These are phyloP conservation scores for Drosophila bunnanda DNA, from an alignment of 2,888 invertebrate species.

Conservation along the genomic window DNA sequence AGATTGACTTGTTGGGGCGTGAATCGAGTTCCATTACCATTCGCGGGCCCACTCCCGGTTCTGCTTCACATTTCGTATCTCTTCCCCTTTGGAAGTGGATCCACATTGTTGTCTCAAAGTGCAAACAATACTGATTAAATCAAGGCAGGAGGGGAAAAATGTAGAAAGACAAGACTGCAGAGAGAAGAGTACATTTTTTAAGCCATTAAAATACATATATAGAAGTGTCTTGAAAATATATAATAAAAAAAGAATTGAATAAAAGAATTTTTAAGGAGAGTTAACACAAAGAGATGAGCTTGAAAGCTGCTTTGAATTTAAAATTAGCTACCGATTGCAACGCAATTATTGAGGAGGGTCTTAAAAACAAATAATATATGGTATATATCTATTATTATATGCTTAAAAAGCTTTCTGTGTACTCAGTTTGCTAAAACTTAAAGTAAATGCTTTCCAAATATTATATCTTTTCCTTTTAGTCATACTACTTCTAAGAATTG, in stretches of 20 bases:
- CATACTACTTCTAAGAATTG: background rate
- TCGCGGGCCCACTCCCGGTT: slow-evolving; percentile 19
- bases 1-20: slow-evolving; percentile 38
- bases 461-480: too few relatives aligned
- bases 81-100: slow-evolving; percentile 47
- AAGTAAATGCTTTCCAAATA: too few relatives aligned
- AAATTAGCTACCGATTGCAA: background rate
- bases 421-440: too few relatives aligned
- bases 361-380: background rate
- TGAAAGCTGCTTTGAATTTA: slow-evolving; percentile 1
- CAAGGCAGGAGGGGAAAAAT: slow-evolving; percentile 5
- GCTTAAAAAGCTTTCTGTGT: background rate
- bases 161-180: slow-evolving; percentile 16
- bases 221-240: background rate
- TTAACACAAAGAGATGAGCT: slow-evolving; percentile 1
- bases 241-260: background rate
- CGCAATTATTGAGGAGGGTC: background rate
- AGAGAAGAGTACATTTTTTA: background rate
- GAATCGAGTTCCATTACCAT: slow-evolving; percentile 20
- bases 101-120: slow-evolving; percentile 62
- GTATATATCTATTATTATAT: background rate
- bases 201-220: background rate
- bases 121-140: slow-evolving; percentile 60
- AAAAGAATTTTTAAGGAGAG: slow-evolving; percentile 3
- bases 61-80: slow-evolving; percentile 53